Percentiles rank a stretch among this genome's conserved stretches.
These are phyloP conservation scores for Colletes latitarsis DNA, from an alignment of 1,140 invertebrate genomes.

Conservation along the genomic window DNA sequence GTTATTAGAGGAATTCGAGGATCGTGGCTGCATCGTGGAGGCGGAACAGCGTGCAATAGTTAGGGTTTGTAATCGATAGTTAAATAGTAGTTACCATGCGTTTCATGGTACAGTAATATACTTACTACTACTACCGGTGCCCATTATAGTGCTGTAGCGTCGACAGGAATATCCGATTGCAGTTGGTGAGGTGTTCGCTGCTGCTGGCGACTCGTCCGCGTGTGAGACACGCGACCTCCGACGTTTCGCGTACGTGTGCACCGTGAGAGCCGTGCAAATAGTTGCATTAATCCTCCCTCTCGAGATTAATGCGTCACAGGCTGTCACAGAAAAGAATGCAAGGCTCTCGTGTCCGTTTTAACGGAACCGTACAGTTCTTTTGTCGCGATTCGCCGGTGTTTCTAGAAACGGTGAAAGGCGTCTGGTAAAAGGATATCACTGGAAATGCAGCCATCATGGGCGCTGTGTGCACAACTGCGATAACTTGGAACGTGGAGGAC, in stretches of 20 bases:
- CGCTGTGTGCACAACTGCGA: neutral
- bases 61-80: constrained; percentile 20
- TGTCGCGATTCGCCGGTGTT: neutral
- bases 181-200: neutral
- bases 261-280: constrained; percentile 20
- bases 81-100: constrained; percentile 1
- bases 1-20: neutral
- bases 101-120: neutral
- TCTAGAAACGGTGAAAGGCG: constrained; percentile 4
- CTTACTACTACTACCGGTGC: neutral
- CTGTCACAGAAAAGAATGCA: constrained; percentile 3
- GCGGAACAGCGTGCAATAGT: neutral
- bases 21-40: constrained; percentile 1
- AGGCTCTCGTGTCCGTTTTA: constrained; percentile 7
- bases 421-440: neutral
- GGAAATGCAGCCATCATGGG: neutral
- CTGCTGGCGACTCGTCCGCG: neutral
- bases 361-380: constrained; percentile 9
- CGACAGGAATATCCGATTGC: constrained; percentile 25
- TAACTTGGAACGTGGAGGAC: neutral
- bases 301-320: constrained; percentile 4
- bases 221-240: neutral
- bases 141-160: constrained; percentile 6
- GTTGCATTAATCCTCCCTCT: constrained; percentile 16
- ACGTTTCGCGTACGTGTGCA: neutral